Evolutionary conservation across 2,888 invertebrate species (phyloP).

Genomic region (Pinctada fucata): DNA sequence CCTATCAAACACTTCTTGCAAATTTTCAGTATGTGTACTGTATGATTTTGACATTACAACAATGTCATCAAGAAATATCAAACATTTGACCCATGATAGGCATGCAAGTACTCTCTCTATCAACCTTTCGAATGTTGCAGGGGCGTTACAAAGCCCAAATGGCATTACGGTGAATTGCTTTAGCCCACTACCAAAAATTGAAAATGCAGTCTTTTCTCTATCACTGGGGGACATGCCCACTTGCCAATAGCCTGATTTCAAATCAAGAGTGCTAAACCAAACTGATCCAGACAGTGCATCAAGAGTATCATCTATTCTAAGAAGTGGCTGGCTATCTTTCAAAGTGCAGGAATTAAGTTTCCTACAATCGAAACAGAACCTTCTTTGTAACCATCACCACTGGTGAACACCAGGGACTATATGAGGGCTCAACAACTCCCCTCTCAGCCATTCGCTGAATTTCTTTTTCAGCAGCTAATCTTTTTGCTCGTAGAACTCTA

Average conservation of each 20-base stretch:
- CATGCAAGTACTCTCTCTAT: conserved; percentile 14
- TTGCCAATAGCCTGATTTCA: conserved; percentile 3
- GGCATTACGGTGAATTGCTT: conserved; percentile 21
- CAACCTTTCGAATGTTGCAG: conserved; percentile 12
- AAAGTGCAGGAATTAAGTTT: conserved; percentile 9
- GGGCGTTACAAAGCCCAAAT: conserved; percentile 9
- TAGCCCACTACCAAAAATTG: conserved; percentile 7
- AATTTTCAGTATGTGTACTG: neutral
- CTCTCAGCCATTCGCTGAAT: no score
- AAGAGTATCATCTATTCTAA: conserved; percentile 4
- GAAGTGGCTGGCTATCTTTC: conserved; percentile 22
- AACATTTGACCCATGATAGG: neutral
- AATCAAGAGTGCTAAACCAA: conserved; percentile 21
- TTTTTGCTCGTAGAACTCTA: no score
- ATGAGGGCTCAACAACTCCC: neutral
- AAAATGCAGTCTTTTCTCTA: conserved; percentile 4
- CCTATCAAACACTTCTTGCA: neutral
- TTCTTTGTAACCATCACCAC: conserved; percentile 25
- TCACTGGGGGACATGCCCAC: neutral
- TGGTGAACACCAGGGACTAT: conserved; percentile 24
- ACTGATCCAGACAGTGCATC: conserved; percentile 24
- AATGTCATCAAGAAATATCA: neutral
- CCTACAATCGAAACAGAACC: conserved; percentile 31
- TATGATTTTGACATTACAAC: neutral
- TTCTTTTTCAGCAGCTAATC: neutral